Conservation (phyloP, 2,888 invertebrate species). For the Drosophila pegasa region DNA sequence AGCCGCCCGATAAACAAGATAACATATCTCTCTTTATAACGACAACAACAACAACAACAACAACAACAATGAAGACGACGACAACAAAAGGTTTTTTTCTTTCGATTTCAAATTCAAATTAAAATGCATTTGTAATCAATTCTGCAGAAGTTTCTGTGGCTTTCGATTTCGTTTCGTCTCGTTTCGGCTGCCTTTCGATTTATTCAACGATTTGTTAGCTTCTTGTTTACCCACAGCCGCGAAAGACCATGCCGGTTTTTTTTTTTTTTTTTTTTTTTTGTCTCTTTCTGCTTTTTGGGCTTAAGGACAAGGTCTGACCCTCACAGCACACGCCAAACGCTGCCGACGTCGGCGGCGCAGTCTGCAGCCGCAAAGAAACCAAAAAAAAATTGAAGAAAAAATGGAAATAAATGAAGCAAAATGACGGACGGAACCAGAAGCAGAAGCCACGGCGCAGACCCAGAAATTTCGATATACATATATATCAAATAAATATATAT, state of each 20-base stretch:
- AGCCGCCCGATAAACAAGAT: constrained; percentile 13
- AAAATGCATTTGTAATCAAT: constrained; percentile 58
- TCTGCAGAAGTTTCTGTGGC: constrained; percentile 50
- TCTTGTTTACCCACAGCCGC: constrained; percentile 34
- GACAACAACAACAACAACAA: neutral
- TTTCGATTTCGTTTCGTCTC: constrained; percentile 43
- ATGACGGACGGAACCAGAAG: constrained; percentile 35
- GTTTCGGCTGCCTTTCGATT: constrained; percentile 49
- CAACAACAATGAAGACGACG: neutral
- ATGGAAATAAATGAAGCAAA: neutral
- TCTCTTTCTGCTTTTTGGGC: constrained; percentile 28
- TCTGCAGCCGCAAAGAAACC: constrained; percentile 15
- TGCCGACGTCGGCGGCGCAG: constrained; percentile 24
- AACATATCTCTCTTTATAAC: constrained; percentile 2
- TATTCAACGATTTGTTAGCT: constrained; percentile 33
- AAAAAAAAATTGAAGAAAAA: no score
- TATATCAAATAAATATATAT: neutral
- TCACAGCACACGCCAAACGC: constrained; percentile 30
- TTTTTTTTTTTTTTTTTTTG: constrained; percentile 10
- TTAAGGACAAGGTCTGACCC: constrained; percentile 76
- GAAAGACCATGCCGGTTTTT: constrained; percentile 54
- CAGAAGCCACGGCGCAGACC: constrained; percentile 20
- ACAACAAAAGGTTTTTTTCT: constrained; percentile 1
- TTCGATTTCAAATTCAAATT: constrained; percentile 45
- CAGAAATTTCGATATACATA: constrained; percentile 50